These are phyloP conservation scores for Bufo bufo DNA, from an alignment of 2,113 vertebrate genomes.

Conservation along the genomic window DNA sequence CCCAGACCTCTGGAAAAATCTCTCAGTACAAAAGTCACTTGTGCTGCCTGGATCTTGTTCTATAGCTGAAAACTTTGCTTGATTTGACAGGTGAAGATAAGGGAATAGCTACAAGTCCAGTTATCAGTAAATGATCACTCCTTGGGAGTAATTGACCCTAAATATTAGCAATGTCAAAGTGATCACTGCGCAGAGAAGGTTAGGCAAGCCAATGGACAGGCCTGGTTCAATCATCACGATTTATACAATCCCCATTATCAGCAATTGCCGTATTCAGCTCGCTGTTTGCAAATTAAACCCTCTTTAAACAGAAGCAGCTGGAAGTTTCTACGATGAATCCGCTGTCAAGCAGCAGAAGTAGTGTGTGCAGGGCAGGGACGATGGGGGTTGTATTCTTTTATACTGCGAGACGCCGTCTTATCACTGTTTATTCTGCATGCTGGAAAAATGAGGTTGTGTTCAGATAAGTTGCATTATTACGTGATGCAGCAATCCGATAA, in stretches of 20 bases:
- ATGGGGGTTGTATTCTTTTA: background rate
- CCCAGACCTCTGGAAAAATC: background rate
- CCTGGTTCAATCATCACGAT: constrained; percentile 24
- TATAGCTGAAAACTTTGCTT: constrained; percentile 7
- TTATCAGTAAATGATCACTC: constrained; percentile 53
- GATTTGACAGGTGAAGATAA: constrained; percentile 52
- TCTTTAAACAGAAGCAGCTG: background rate
- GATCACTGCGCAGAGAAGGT: constrained; percentile 28
- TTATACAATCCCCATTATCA: constrained; percentile 23
- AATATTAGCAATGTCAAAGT: constrained; percentile 53
- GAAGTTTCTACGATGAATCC: background rate
- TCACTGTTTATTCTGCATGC: background rate
- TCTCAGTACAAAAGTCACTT: background rate
- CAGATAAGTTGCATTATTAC: no score
- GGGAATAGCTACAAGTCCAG: constrained; percentile 24
- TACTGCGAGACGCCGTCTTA: background rate
- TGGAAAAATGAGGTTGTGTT: background rate
- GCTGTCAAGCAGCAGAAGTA: background rate
- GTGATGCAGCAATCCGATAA: background rate
- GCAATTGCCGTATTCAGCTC: background rate
- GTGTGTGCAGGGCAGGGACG: background rate
- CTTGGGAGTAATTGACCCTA: constrained; percentile 54
- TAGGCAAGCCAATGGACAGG: constrained; percentile 18
- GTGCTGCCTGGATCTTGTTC: constrained; percentile 28
- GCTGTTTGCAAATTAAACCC: constrained; percentile 22